Conservation (phyloP, 2,113 vertebrate genomes). For the Nothobranchius kuhntae region DNA sequence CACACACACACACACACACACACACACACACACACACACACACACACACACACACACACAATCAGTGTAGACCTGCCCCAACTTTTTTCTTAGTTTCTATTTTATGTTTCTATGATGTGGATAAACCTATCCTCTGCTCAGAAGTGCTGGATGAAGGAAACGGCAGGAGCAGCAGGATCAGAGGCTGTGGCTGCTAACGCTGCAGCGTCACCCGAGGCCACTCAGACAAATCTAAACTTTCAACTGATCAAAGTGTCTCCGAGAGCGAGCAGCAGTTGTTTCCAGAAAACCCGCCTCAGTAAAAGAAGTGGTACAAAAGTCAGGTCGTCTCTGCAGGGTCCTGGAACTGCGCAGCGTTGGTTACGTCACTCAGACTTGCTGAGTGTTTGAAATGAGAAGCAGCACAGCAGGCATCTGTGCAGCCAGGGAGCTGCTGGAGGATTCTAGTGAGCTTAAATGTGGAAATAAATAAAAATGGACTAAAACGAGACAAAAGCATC, state of each 20-base stretch:
- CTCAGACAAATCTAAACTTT: constrained; percentile 15
- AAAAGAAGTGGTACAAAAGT: background rate
- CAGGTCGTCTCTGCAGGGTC: background rate
- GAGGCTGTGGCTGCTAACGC: background rate
- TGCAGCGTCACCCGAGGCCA: background rate
- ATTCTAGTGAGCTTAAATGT: no score
- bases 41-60: no score
- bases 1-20: no score
- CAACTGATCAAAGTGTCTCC: constrained; percentile 8
- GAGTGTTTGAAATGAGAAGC: background rate
- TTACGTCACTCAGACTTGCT: background rate
- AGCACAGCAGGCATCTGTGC: background rate
- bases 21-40: no score
- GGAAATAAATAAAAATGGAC: background rate
- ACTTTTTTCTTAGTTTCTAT: background rate
- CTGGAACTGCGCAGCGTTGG: background rate
- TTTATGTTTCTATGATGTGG: background rate
- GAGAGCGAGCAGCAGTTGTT: background rate
- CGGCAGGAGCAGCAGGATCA: constrained; percentile 1
- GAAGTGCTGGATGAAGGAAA: constrained; percentile 3
- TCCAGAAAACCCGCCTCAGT: background rate
- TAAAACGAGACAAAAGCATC: background rate
- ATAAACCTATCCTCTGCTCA: background rate
- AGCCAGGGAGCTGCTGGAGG: background rate
- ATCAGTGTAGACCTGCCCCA: no score